Base-by-base conservation (phyloP, 2,797 vertebrate genomes). In the Lutjanus argentimaculatus region DNA sequence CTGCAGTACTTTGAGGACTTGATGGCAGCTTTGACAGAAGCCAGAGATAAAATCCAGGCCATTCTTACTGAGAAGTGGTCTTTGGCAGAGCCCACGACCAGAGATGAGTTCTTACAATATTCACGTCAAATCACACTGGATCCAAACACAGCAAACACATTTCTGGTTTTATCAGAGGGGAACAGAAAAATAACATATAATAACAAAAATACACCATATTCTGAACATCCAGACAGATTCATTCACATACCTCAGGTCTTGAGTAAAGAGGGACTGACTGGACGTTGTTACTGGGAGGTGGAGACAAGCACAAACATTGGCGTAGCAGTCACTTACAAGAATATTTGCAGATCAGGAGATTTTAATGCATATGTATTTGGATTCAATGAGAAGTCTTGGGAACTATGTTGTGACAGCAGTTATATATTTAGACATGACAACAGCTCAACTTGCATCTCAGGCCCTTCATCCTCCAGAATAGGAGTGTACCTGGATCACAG, bases 401-500 rank as follows among this genome's bases (percentile, higher is more conserved):
- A 1, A 0, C 49, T 85, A 30, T 0, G 1, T 8, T 75, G 45
- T 9, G 0, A 0, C 7, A 8, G 16, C 3, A 6, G 51, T 55
- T 83, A 13, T 1, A 17, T 0, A 3, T 86, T 67, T 25, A 64
- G 0, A 0, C 42, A 73, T 8, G 43, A 67, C 12, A 6, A 17
- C 0, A 0, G 0, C 10, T 0, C 0, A 1, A 14, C 40, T 1
- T 0, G 0, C 7, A 21, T 77, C 51, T 2, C 58, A 2, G 43
- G 45, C 5, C 15, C 14, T 11, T 2, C 0, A 3, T 67, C 67
- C 19, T 77, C 16, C 21, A 79, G 25, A 58, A 0, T 69, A 1
- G 77, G 77, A 43, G 78, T 77, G 42, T 80, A 69, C 63, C 83
- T 80, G 66, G 66, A 80, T 16, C 58, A 75, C 55, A 43, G 56